Percentiles rank a stretch among this genome's conserved stretches.
Conservation (phyloP, 1,140 invertebrate genomes). For the Penaeus vannamei region DNA sequence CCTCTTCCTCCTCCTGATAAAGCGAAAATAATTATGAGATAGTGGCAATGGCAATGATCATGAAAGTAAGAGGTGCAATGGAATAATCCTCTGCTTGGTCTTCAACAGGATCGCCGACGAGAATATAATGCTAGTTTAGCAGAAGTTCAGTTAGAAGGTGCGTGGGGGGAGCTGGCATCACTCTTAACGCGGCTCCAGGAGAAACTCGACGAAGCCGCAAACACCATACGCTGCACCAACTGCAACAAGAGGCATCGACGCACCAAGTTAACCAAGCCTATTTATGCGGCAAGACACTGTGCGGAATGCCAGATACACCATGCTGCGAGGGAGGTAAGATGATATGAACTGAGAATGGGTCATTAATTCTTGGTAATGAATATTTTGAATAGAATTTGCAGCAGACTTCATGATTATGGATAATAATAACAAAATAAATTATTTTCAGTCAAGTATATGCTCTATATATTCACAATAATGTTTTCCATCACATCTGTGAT, state of each 20-base stretch:
- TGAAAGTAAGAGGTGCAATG: not conserved
- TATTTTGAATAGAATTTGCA: slow-evolving; percentile 9
- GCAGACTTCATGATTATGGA: too few species aligned
- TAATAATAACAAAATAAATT: too few species aligned
- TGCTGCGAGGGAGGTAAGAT: slow-evolving; percentile 87
- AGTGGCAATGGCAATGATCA: not conserved
- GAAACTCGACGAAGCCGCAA: slow-evolving; percentile 93
- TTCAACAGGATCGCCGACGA: slow-evolving; percentile 82
- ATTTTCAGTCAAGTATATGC: too few species aligned
- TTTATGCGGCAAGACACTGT: slow-evolving; percentile 92
- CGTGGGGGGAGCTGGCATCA: slow-evolving; percentile 66
- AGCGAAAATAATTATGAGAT: too few species aligned
- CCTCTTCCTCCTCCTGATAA: slow-evolving; percentile 23
- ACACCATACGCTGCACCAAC: slow-evolving; percentile 91
- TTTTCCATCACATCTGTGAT: too few species aligned
- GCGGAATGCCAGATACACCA: slow-evolving; percentile 90
- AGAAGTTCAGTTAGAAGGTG: slow-evolving; percentile 70
- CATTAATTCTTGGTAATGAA: slow-evolving; percentile 55
- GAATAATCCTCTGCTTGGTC: not conserved
- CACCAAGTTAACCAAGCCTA: slow-evolving; percentile 85
- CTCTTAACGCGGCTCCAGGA: slow-evolving; percentile 78
- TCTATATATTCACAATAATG: too few species aligned
- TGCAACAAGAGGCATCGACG: slow-evolving; percentile 91
- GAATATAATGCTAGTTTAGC: slow-evolving; percentile 81
- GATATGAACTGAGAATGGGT: not conserved